phyloP scores from a whole-genome alignment of 2,888 invertebrate genomes.

The Diogma glabrata region DNA sequence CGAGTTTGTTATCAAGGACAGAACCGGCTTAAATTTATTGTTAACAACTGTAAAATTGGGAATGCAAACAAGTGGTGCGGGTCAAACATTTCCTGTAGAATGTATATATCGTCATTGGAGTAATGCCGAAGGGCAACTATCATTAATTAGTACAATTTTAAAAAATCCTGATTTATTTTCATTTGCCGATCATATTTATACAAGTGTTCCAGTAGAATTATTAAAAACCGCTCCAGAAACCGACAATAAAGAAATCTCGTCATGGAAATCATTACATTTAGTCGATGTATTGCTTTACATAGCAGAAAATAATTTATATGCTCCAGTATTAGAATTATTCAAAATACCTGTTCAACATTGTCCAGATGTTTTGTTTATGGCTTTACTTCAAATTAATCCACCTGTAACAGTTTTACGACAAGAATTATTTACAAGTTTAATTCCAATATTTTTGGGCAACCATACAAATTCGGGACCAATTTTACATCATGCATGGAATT shows the following conservation, averaged over 20 bases:
- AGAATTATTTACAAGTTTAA: conserved; percentile 74
- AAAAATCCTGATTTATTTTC: conserved; percentile 90
- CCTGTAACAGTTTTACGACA: conserved; percentile 68
- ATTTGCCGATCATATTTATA: conserved; percentile 84
- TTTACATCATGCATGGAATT: conserved; percentile 92
- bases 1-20: conserved; percentile 79
- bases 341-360: conserved; percentile 87
- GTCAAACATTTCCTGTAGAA: conserved; percentile 74
- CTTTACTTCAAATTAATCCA: conserved; percentile 75
- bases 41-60: conserved; percentile 74
- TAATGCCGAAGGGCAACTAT: conserved; percentile 86
- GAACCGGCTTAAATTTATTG: conserved; percentile 70
- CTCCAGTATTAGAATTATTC: conserved; percentile 70
- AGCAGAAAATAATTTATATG: conserved; percentile 76
- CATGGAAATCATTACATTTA: conserved; percentile 88
- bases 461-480: conserved; percentile 96
- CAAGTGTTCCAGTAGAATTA: conserved; percentile 74
- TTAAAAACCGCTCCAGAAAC: conserved; percentile 91
- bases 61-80: conserved; percentile 61
- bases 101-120: conserved; percentile 86
- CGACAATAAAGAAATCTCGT: conserved; percentile 84
- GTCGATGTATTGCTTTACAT: conserved; percentile 78
- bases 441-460: conserved; percentile 88
- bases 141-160: conserved; percentile 72
- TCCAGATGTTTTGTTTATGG: conserved; percentile 86